These are phyloP conservation scores for Ormia ochracea DNA, from an alignment of 2,888 invertebrate genomes.

Conservation along the genomic window DNA sequence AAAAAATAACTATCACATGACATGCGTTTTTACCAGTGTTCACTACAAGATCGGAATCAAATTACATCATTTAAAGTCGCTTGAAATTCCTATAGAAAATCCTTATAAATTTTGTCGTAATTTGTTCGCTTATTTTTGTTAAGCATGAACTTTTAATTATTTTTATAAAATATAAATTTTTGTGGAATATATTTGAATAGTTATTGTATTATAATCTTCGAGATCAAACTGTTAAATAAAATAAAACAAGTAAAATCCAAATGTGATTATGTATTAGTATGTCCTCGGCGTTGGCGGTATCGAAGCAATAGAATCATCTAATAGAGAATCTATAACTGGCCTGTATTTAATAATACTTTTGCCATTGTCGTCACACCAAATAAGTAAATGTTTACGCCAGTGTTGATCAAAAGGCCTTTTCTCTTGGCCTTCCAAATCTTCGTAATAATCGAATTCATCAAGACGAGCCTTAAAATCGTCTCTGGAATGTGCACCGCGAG, in stretches of 20 bases:
- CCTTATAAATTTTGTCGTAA: too few relatives aligned
- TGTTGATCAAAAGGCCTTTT: constrained; percentile 87
- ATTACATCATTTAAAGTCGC: too few relatives aligned
- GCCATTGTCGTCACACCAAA: constrained; percentile 84
- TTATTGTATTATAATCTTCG: too few relatives aligned
- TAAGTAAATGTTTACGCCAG: constrained; percentile 98
- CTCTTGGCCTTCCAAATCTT: constrained; percentile 90
- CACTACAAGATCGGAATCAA: too few relatives aligned
- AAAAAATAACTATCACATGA: too few relatives aligned
- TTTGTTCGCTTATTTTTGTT: too few relatives aligned
- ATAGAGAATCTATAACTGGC: constrained; percentile 94
- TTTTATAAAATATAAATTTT: too few relatives aligned
- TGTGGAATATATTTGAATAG: too few relatives aligned
- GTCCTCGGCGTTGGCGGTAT: constrained; percentile 41
- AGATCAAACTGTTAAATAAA: neutral
- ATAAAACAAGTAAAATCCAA: neutral
- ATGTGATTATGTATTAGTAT: neutral
- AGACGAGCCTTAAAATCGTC: constrained; percentile 93
- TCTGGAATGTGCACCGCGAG: constrained; percentile 96
- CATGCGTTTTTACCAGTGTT: too few relatives aligned
- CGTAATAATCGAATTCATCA: constrained; percentile 92
- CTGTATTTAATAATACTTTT: constrained; percentile 89
- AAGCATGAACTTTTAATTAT: too few relatives aligned
- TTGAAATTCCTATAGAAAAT: too few relatives aligned
- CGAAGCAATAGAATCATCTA: constrained; percentile 86